phyloP scores from a whole-genome alignment of 2,888 invertebrate species.

The Diplolepis rosae region DNA sequence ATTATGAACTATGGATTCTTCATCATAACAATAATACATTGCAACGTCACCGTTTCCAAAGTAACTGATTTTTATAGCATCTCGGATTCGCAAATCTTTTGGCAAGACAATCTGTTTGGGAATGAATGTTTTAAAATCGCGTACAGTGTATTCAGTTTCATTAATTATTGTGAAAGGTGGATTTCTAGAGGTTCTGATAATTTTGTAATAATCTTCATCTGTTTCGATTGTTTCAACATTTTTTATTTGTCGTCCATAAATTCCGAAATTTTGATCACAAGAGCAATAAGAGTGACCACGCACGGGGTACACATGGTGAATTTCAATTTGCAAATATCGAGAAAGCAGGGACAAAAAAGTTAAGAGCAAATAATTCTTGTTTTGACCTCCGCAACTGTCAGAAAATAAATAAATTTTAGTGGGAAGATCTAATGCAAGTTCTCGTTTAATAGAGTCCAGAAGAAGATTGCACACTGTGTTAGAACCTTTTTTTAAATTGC shows the following conservation, averaged over 20 bases:
- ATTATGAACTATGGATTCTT: background rate
- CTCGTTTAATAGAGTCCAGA: conserved; percentile 35
- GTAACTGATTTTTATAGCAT: conserved; percentile 17
- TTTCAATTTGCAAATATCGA: conserved; percentile 32
- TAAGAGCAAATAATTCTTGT: conserved; percentile 37
- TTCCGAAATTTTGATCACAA: conserved; percentile 45
- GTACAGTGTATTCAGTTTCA: conserved; percentile 31
- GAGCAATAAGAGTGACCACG: conserved; percentile 47
- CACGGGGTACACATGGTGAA: conserved; percentile 45
- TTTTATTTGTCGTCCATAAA: conserved; percentile 43
- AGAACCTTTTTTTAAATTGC: conserved; percentile 43
- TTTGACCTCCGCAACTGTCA: conserved; percentile 24
- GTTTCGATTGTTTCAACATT: conserved; percentile 39
- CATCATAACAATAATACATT: background rate
- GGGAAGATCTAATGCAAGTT: conserved; percentile 30
- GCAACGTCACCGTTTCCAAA: conserved; percentile 1
- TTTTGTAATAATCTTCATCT: conserved; percentile 37
- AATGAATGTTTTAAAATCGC: conserved; percentile 39
- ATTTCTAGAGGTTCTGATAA: conserved; percentile 36
- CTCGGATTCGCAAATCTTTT: background rate
- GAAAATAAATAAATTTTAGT: conserved; percentile 47
- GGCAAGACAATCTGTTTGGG: background rate
- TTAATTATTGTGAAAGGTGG: conserved; percentile 41
- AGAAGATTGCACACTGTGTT: conserved; percentile 45
- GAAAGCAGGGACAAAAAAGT: conserved; percentile 36